Base-by-base conservation (phyloP, 1,140 invertebrate species). In the Panonychus citri region DNA sequence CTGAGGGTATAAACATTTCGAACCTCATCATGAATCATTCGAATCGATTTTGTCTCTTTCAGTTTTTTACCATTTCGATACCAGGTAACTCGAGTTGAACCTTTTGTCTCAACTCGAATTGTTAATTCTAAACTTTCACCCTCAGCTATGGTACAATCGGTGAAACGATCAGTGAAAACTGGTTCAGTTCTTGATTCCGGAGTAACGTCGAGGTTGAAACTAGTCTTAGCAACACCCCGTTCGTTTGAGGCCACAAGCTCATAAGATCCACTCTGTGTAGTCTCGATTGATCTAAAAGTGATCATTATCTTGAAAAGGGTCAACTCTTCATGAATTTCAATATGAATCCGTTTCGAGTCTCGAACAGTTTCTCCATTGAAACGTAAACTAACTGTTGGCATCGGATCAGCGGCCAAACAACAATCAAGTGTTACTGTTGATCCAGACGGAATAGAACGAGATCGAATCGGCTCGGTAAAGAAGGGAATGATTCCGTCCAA, bases 401-500 rank as follows among this genome's bases (percentile, higher is more conserved):
- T 84, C 15, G 86, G 85, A 70, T 90, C 85, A 3, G 86, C 86
- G 60, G 89, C 80, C 13, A 85, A 86, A 15, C 87, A 83, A 27
- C 91, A 70, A 60, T 83, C 49, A 13, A 54, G 50, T 19, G 15
- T 42, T 21, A 58, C 49, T 15, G 28, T 39, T 42, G 26, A 19
- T 48, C 46, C 53, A 19, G n/a, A 30, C 26, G 34, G 28, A 19
- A 54, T 30, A 19, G 54, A 40, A 49, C 82, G 81, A 0, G 81
- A 78, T 67, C 83, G 82, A 1, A 85, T 83, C 67, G 85, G 82
- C 49, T 81, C 78, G 7, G 84, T 83, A 68, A 91, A 91, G n/a
- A 84, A 88, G 34, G 86, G 86, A 50, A 84, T 85, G 65, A 90
- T 86, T 42, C 85, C 85, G 74, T 93, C 85, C 48, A 89, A 19